Percentiles rank a stretch among this genome's conserved stretches.
phyloP scores from a whole-genome alignment of 2,797 vertebrate species.

The Phalanger gymnotis region DNA sequence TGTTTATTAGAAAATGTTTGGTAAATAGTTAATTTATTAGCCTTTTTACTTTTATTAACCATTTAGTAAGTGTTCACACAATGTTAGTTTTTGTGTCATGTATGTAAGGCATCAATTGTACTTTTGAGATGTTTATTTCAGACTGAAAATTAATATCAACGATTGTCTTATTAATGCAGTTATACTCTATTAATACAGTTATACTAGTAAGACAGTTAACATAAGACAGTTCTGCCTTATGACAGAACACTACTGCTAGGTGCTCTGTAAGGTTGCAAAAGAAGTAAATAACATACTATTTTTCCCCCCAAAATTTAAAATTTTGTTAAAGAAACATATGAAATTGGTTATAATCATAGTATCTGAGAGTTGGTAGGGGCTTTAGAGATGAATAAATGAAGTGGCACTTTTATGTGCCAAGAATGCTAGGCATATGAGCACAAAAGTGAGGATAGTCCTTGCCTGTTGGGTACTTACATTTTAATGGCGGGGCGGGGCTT shows the following conservation, averaged over 20 bases:
- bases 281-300: background rate
- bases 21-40: constrained; percentile 7
- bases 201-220: too few relatives aligned
- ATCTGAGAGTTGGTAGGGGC: background rate
- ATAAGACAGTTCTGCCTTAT: too few relatives aligned
- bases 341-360: background rate
- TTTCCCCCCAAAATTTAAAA: background rate
- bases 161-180: background rate
- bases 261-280: background rate
- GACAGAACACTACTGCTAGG: background rate
- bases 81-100: background rate
- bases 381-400: background rate
- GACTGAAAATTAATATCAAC: background rate
- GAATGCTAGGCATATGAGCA: background rate
- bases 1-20: constrained; percentile 58
- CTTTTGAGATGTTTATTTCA: background rate
- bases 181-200: too few relatives aligned
- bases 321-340: background rate
- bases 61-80: background rate
- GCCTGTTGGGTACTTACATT: background rate
- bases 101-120: background rate
- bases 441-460: background rate
- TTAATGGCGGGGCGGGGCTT: background rate
- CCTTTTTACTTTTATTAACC: background rate
- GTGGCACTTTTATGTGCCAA: background rate